Conservation (phyloP, 1,140 invertebrate genomes). For the Lasaia peninsularis region DNA sequence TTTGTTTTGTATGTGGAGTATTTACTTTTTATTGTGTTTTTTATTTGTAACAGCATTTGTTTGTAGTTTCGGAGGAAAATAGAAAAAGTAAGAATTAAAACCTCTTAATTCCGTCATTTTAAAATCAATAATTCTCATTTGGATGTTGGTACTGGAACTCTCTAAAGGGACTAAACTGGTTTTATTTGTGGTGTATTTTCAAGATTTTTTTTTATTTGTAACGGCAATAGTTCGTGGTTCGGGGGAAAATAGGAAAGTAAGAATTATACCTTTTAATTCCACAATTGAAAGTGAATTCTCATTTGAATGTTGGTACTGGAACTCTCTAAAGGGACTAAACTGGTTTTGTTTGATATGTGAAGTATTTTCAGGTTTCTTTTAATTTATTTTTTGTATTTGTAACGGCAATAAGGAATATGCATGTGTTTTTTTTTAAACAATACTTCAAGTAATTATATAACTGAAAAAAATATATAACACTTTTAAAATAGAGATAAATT, state of each 20-base stretch:
- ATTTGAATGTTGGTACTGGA: conserved; percentile 10
- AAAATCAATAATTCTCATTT: conserved; percentile 24
- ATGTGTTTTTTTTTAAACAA: too few species aligned
- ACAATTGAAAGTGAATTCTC: conserved; percentile 25
- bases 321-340: not conserved
- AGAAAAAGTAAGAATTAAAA: too few species aligned
- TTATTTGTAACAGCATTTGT: not conserved
- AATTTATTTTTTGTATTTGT: too few species aligned
- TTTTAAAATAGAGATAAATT: too few species aligned
- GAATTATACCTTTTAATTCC: conserved; percentile 39
- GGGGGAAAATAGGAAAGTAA: too few species aligned
- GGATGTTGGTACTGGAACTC: conserved; percentile 1
- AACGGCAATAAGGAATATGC: too few species aligned
- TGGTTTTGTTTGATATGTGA: not conserved
- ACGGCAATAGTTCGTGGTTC: too few species aligned
- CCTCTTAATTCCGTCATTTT: conserved; percentile 37
- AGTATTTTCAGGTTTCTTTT: not conserved
- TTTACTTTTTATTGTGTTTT: not conserved
- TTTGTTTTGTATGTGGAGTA: not conserved
- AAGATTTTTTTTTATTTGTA: too few species aligned
- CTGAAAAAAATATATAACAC: too few species aligned
- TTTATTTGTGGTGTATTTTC: not conserved
- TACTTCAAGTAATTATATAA: too few species aligned
- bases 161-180: not conserved
- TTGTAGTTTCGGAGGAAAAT: too few species aligned